Base-by-base conservation (phyloP, 2,113 vertebrate genomes). In the Mystacornis crossleyi region DNA sequence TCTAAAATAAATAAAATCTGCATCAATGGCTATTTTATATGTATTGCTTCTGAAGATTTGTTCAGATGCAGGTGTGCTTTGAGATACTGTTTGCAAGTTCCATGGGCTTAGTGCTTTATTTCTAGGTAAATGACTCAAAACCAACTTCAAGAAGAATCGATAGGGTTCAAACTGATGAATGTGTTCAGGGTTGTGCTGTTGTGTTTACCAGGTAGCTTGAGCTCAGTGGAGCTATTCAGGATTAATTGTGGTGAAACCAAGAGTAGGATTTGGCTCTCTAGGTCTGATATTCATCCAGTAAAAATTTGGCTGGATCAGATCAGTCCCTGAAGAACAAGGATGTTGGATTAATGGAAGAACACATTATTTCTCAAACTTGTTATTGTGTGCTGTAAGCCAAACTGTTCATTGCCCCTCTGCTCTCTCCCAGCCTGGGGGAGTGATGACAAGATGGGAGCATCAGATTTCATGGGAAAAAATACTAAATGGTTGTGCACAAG, bases 391-490 rank as follows among this genome's bases (percentile, higher is more conserved):
- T 93, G 81, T 93, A 51, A 96, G 65, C 93, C 86, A 95, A 94
- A 64, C 33, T 61, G 21, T 93, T 82, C 78, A 62, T 65, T 94
- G 81, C 58, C 78, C 51, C 45, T 82, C 45, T 45, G 29, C 54
- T 97, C 57, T 92, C 53, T 50, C 28, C 20, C 12, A 24, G 45
- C 43, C 75, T 82, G 36, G 33, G 58, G 42, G 58, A 89, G 81
- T 80, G 84, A 91, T 94, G 81, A 96, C 89, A 92, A 79, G 78
- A 84, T 81, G 93, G 55, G 77, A 95, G 86, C 83, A 72, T 87
- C 73, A 40, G 5, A 91, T 96, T 95, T 95, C 81, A 2, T 93
- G 92, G 85, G 94, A 96, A 97, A 94, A 94, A 91, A 26, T 89
- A 69, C 14, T 67, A 42, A 77, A 81, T 60, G 28, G 31, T 53